Evolutionary conservation across 2,888 invertebrate species (phyloP), one percentile per base, ranked within the genome.

Genomic region (Pediacus dermestoides): DNA sequence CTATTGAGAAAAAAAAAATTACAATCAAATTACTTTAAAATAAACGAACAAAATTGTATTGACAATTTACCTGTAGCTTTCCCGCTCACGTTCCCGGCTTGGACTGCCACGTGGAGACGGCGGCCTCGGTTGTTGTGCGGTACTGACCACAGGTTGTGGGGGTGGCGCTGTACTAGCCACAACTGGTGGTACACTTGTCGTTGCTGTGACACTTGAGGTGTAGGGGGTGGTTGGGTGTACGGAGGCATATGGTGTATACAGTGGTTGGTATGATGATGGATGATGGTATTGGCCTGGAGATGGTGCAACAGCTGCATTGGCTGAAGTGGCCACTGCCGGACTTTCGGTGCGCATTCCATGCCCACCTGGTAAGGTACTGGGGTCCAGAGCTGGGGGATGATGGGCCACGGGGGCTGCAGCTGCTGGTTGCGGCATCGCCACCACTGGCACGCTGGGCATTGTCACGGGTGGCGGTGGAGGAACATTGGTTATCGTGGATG

Each of bases 231-330:
- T 22, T n/a, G n/a, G 11, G 18, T 26, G 27, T 26, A 26, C 27
- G 32, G 32, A 11, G 34, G 85, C 82, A 61, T 86, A 88, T 1
- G 88, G 88, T 8, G 88, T 82, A 63, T 89, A 89, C 45, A 89
- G 73, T 22, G 83, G 80, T 42, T 44, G 50, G 32, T 47, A 48
- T 6, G 52, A 41, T 42, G 71, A 68, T 6, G 78, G 73, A 60
- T 67, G 68, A 42, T 68, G 64, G 48, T 63, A 65, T 38, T 70
- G 55, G 60, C 71, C 70, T 21, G 80, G 75, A 39, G 77, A 70
- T 27, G 77, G 77, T 32, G 67, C 70, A 7, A 74, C 68, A 2
- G 74, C 66, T 14, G 62, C 66, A 41, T 68, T 64, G 7, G 69
- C 69, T 2, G 68, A 67, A 14, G 75, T 75, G 21, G 74, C 72